A percentile compares a stretch with the other conserved stretches of the same genome.
These are phyloP conservation scores for Pseudolaguvia tuberculata DNA, from an alignment of 2,113 vertebrate genomes.

Conservation along the genomic window DNA sequence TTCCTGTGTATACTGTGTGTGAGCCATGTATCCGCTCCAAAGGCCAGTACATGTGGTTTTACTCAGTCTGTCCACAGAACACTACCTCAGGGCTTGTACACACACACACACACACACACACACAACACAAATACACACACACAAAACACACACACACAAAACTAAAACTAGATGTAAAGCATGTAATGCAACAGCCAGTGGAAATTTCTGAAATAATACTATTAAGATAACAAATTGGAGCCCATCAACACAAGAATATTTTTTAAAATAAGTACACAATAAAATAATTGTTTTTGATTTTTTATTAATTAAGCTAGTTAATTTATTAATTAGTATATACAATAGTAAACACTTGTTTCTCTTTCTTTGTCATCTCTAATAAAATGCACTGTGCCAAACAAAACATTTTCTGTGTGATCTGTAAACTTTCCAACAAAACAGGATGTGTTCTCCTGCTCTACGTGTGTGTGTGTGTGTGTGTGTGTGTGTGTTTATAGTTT, in stretches of 20 bases:
- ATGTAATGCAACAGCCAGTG: not conserved
- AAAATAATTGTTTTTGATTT: not conserved
- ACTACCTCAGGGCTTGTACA: slow-evolving; percentile 33
- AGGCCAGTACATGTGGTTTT: slow-evolving; percentile 75
- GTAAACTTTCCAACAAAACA: not conserved
- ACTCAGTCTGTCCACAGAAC: slow-evolving; percentile 69
- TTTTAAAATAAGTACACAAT: too few relatives aligned
- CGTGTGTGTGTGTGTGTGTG: not conserved
- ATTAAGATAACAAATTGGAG: not conserved
- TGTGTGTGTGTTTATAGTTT: not conserved
- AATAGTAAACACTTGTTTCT: too few relatives aligned
- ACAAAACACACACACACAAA: slow-evolving; percentile 3
- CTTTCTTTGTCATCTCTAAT: not conserved
- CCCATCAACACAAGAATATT: not conserved
- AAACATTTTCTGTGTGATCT: not conserved
- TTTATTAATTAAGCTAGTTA: not conserved
- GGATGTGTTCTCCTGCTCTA: not conserved
- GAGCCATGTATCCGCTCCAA: slow-evolving; percentile 67
- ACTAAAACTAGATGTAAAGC: slow-evolving; percentile 10
- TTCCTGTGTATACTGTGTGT: slow-evolving; percentile 59
- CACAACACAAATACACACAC: too few relatives aligned
- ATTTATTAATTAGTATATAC: too few relatives aligned
- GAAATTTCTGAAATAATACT: slow-evolving; percentile 16
- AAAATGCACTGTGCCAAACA: too few relatives aligned
- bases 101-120: not conserved